Conservation (phyloP, 2,888 invertebrate genomes). For the Apamea crenata region DNA sequence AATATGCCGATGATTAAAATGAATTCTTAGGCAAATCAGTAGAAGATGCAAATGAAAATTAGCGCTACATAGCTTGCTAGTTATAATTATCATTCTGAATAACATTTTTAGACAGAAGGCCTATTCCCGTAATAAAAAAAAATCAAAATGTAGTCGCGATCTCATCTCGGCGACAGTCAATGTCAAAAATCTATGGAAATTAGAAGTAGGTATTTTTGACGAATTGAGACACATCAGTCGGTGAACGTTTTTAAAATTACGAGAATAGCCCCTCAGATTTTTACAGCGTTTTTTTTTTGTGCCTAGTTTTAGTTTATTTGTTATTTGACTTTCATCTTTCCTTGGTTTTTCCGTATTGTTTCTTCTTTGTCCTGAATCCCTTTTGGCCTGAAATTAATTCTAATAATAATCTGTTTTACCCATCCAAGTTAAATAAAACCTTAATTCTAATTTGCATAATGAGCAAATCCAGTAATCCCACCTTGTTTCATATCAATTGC, state of each 20-base stretch:
- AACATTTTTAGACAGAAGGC: background rate
- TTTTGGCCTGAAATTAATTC: background rate
- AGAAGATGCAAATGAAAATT: background rate
- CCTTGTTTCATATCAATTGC: constrained; percentile 22
- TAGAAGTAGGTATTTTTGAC: too few species aligned
- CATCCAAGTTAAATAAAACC: constrained; percentile 12
- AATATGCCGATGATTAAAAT: too few species aligned
- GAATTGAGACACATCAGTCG: too few species aligned
- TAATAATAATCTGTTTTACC: background rate
- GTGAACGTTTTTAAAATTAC: too few species aligned
- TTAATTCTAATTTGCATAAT: constrained; percentile 36
- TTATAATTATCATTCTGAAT: background rate
- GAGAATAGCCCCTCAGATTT: too few species aligned
- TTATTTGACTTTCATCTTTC: background rate
- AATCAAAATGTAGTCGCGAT: too few species aligned
- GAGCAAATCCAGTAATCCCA: constrained; percentile 18
- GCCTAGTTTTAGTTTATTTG: background rate
- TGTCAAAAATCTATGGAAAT: too few species aligned
- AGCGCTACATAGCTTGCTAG: background rate
- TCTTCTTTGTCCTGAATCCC: background rate
- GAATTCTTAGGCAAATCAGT: background rate
- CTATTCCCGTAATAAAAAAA: too few species aligned
- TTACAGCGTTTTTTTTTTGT: background rate
- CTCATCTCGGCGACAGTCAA: too few species aligned
- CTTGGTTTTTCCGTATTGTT: too few species aligned